Percentiles rank a stretch among this genome's conserved stretches.
phyloP scores from a whole-genome alignment of 1,140 invertebrate genomes.

The Laupala kohalensis region DNA sequence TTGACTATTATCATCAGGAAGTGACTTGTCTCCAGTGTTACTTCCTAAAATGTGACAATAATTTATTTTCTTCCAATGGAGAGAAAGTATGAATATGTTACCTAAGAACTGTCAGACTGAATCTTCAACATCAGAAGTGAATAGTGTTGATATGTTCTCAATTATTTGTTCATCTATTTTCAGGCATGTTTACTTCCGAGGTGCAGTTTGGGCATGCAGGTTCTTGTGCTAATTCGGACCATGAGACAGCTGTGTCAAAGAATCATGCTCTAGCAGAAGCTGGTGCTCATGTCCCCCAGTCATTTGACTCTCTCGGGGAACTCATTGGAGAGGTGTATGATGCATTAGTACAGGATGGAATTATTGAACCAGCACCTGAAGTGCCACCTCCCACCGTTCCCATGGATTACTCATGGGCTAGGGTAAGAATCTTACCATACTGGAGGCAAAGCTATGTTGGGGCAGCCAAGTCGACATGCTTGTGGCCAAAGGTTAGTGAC shows the following conservation, averaged over 20 bases:
- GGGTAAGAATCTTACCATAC: conserved; percentile 40
- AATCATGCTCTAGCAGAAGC: conserved; percentile 70
- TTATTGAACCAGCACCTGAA: conserved; percentile 78
- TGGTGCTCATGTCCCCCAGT: conserved; percentile 81
- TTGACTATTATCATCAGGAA: no score
- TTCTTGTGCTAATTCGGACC: conserved; percentile 87
- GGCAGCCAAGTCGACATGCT: no score
- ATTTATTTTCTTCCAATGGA: no score
- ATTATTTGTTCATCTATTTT: conserved; percentile 8
- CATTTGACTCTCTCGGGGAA: conserved; percentile 85
- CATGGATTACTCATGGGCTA: conserved; percentile 99
- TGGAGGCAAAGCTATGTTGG: no score
- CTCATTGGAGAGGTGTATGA: conserved; percentile 64
- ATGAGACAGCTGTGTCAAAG: conserved; percentile 90
- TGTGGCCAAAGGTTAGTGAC: no score
- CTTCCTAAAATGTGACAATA: no score
- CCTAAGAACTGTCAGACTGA: no score
- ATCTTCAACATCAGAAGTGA: no score
- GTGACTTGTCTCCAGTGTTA: no score
- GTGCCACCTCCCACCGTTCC: conserved; percentile 95
- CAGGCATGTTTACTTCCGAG: conserved; percentile 85
- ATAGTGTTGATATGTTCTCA: no score
- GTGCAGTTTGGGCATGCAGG: conserved; percentile 99
- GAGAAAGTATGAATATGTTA: no score
- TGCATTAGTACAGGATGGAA: conserved; percentile 64